Base-by-base conservation (phyloP, 2,113 vertebrate species). In the Sander vitreus region DNA sequence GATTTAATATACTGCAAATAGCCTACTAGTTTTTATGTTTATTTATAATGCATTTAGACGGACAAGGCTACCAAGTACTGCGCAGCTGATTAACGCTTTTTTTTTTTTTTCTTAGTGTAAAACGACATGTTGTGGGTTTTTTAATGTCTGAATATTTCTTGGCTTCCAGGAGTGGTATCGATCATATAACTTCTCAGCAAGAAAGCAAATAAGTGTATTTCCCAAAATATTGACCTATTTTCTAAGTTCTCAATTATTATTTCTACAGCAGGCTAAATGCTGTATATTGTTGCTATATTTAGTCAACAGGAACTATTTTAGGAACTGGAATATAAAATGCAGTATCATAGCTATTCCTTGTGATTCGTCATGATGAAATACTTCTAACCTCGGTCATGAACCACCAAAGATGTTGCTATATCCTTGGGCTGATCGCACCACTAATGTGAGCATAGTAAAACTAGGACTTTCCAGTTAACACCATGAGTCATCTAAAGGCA, bases 401-500 rank as follows among this genome's bases (percentile, higher is more conserved):
- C 54, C 55, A 33, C 45, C 64, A 36, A 5, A 57, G 27, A 19
- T 39, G 58, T 14, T 36, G 45, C 45, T 55, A 6, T 45, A 74
- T 59, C 67, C 69, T 73, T 8, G 5, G 39, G 62, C 48, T 33
- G 36, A 53, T 70, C 2, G 0, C 69, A 58, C 25, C 45, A 39
- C 21, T 58, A 57, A 33, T 36, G n/a, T 25, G 55, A 19, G 72
- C 77, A 51, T n/a, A 39, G 47, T 53, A 16, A 59, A 81, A 58
- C 18, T 4, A 33, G 39, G 21, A 18, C 10, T 64, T 39, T 71
- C 33, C n/a, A 55, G 48, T 84, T 78, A 7, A 77, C 48, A n/a
- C 30, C 43, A 39, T 72, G 59, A 82, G 27, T 86, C 78, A 80
- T 78, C 57, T 47, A 12, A 57, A 66, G 53, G 16, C 54, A 39